These are phyloP conservation scores for Hymenochirus boettgeri DNA, from an alignment of 2,113 vertebrate genomes.

Conservation along the genomic window DNA sequence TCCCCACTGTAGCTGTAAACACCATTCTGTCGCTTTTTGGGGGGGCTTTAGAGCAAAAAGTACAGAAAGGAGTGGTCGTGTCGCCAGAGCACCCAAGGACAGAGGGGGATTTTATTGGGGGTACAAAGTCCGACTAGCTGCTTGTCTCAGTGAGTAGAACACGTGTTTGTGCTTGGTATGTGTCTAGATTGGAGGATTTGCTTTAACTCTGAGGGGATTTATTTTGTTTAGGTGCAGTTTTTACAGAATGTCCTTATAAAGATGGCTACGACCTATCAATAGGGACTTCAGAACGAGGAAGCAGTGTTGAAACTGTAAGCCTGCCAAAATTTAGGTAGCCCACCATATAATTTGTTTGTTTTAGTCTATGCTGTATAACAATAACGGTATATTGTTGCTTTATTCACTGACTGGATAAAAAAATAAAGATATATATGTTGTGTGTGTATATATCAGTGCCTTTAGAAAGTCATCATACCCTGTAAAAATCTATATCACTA, in stretches of 20 bases:
- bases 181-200: too few species aligned
- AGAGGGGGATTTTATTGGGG: slow-evolving; percentile 89
- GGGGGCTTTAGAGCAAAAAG: slow-evolving; percentile 69
- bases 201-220: too few species aligned
- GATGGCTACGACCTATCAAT: slow-evolving; percentile 89
- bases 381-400: too few species aligned
- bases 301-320: slow-evolving; percentile 56
- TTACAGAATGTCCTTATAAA: slow-evolving; percentile 80
- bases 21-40: not conserved
- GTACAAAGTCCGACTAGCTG: slow-evolving; percentile 88
- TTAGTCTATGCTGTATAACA: too few species aligned
- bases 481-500: too few species aligned
- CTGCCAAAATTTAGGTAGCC: slow-evolving; percentile 80
- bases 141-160: slow-evolving; percentile 89
- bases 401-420: too few species aligned
- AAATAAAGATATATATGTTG: too few species aligned
- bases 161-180: too few species aligned
- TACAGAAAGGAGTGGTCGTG: slow-evolving; percentile 75
- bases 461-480: too few species aligned
- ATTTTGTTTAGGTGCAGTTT: slow-evolving; percentile 84
- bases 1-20: too few species aligned
- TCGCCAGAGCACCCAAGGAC: slow-evolving; percentile 81
- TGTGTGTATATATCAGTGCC: too few species aligned
- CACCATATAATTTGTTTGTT: too few species aligned
- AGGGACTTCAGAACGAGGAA: slow-evolving; percentile 87